phyloP scores from a whole-genome alignment of 2,888 invertebrate genomes.

The Chirona hameri region DNA sequence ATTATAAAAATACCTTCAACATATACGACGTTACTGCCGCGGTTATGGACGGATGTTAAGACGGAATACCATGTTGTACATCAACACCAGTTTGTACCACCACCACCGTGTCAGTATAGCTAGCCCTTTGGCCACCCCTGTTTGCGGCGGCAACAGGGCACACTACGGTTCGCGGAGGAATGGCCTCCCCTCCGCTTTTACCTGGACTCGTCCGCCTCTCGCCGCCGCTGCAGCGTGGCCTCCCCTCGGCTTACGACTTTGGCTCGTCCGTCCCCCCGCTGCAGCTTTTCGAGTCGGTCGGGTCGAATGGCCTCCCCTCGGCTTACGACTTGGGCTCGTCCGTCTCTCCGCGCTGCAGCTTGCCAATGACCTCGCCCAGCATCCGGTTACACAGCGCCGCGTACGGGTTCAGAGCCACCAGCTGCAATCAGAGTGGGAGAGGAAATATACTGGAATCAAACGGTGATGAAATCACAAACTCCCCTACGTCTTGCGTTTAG shows the following conservation, averaged over 20 bases:
- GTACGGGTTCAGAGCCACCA: conserved; percentile 86
- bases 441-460: no score
- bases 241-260: background rate
- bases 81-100: background rate
- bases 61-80: background rate
- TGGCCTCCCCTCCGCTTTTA: background rate
- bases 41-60: background rate
- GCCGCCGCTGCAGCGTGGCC: background rate
- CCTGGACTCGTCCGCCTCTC: background rate
- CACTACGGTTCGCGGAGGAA: background rate
- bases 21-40: background rate
- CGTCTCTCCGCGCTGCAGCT: conserved; percentile 39
- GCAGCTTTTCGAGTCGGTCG: conserved; percentile 49
- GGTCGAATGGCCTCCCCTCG: background rate
- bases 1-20: no score
- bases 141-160: background rate
- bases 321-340: background rate
- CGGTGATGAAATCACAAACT: no score
- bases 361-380: conserved; percentile 71
- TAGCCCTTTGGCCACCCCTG: background rate
- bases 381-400: conserved; percentile 94
- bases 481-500: no score
- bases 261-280: conserved; percentile 35
- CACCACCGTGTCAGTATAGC: background rate
- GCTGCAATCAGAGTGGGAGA: conserved; percentile 50